Percentiles rank a stretch among this genome's conserved stretches.
Conservation (phyloP, 2,113 vertebrate species). For the Tapirus terrestris region DNA sequence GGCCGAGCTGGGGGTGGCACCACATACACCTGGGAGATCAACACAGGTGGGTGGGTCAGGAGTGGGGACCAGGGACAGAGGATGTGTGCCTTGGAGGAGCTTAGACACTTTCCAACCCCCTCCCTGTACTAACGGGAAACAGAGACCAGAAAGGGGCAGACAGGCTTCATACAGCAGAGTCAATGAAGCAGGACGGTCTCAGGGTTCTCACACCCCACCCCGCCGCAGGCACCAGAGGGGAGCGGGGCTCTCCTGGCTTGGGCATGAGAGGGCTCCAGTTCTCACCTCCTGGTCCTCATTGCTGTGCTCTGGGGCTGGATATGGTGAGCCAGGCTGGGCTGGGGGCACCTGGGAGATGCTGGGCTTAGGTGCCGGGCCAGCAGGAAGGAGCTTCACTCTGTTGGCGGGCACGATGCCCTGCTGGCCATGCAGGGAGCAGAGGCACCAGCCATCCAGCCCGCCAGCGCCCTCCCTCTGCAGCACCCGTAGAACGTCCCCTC, state of each 20-base stretch:
- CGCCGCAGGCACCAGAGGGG: not conserved
- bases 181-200: not conserved
- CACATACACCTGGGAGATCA: slow-evolving; percentile 87
- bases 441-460: slow-evolving; percentile 93
- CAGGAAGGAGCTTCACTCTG: slow-evolving; percentile 90
- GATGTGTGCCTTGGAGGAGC: not conserved
- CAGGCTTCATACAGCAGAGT: not conserved
- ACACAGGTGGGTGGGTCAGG: not conserved
- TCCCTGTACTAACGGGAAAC: not conserved
- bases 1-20: slow-evolving; percentile 83
- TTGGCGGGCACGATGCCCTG: slow-evolving; percentile 95
- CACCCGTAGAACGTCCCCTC: slow-evolving; percentile 95
- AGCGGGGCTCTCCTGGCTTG: not conserved
- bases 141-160: not conserved
- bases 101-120: not conserved
- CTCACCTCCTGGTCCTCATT: slow-evolving; percentile 79
- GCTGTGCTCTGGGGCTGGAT: slow-evolving; percentile 49
- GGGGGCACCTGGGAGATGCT: slow-evolving; percentile 85
- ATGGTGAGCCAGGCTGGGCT: slow-evolving; percentile 72
- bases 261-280: not conserved
- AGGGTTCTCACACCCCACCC: not conserved
- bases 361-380: slow-evolving; percentile 85
- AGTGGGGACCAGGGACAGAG: not conserved
- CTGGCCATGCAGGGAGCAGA: slow-evolving; percentile 93
- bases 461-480: slow-evolving; percentile 89